These are phyloP conservation scores for Poeciliopsis paucimaculata DNA, from an alignment of 2,797 vertebrate genomes.

Conservation along the genomic window DNA sequence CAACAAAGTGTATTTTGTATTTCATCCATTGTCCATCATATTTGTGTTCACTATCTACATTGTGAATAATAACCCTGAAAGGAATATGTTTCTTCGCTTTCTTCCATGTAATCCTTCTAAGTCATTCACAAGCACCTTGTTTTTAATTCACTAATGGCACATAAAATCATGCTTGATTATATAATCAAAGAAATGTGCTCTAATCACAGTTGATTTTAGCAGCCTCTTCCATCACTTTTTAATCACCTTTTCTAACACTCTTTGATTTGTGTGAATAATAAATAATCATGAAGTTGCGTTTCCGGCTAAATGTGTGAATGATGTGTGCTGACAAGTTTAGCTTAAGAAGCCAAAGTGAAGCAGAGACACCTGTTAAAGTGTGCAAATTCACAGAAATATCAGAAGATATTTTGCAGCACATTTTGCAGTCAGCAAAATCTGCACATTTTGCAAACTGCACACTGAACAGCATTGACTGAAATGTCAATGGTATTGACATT, in stretches of 20 bases:
- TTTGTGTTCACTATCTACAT: constrained; percentile 46
- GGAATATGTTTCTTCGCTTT: constrained; percentile 69
- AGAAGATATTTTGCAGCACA: no score
- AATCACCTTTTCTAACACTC: constrained; percentile 9
- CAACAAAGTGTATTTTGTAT: constrained; percentile 56
- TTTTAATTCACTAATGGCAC: constrained; percentile 31
- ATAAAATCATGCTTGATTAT: constrained; percentile 4
- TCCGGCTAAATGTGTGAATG: not conserved
- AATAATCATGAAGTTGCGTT: constrained; percentile 1
- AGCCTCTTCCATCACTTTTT: not conserved
- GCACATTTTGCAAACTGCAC: not conserved
- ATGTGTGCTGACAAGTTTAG: not conserved
- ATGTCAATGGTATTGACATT: no score
- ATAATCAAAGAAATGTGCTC: not conserved
- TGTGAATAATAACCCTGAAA: constrained; percentile 68
- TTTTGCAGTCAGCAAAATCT: no score
- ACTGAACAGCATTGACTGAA: not conserved
- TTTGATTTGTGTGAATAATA: not conserved
- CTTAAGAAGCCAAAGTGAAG: not conserved
- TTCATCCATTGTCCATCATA: constrained; percentile 48
- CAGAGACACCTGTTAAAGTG: not conserved
- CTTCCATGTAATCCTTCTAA: constrained; percentile 63
- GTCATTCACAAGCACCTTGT: constrained; percentile 56
- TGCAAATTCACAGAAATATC: not conserved
- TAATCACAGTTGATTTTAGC: constrained; percentile 20